phyloP scores from a whole-genome alignment of 2,888 invertebrate species.

The Thereva unica region DNA sequence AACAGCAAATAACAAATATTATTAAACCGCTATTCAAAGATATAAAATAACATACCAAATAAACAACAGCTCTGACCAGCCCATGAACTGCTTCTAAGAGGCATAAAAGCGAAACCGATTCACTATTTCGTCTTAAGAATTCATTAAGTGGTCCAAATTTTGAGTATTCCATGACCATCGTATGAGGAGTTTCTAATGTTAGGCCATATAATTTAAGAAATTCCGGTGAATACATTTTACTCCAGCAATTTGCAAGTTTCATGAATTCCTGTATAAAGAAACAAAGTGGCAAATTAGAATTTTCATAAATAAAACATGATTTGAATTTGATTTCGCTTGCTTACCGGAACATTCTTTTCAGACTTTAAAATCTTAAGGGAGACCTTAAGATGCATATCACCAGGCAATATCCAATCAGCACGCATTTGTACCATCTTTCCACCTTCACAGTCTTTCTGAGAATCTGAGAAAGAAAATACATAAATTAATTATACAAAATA shows the following conservation, averaged over 20 bases:
- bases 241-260: constrained; percentile 77
- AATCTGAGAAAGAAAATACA: constrained; percentile 56
- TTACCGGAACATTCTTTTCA: constrained; percentile 66
- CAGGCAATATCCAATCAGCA: constrained; percentile 77
- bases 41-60: constrained; percentile 65
- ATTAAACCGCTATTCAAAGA: not conserved
- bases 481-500: not conserved
- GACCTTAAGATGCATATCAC: constrained; percentile 75
- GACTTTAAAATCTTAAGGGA: constrained; percentile 78
- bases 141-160: constrained; percentile 76
- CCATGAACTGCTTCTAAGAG: constrained; percentile 81
- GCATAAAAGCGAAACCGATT: constrained; percentile 67
- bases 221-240: constrained; percentile 74
- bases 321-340: not conserved
- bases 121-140: constrained; percentile 56
- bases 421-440: constrained; percentile 70
- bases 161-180: constrained; percentile 81
- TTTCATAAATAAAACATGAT: not conserved
- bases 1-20: constrained; percentile 39
- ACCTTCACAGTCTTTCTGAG: constrained; percentile 65
- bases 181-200: constrained; percentile 74
- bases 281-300: not conserved
- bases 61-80: constrained; percentile 83
- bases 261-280: constrained; percentile 69
- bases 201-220: constrained; percentile 79